Conservation (phyloP, 2,113 vertebrate species). For the Hemiprocne comata region DNA sequence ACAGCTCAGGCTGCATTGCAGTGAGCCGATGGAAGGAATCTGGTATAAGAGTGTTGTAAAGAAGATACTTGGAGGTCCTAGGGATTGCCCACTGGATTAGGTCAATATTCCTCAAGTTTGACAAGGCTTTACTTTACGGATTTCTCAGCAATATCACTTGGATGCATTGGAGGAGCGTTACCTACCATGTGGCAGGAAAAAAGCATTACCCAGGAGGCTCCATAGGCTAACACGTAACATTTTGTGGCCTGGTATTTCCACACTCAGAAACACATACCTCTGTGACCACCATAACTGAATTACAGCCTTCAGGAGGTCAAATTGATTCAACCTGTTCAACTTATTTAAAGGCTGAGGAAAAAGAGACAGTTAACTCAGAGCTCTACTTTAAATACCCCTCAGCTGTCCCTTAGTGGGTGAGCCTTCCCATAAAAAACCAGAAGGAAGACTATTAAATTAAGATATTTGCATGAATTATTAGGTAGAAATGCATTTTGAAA, state of each 20-base stretch:
- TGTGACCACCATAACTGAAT: neutral
- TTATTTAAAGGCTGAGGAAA: neutral
- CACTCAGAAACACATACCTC: neutral
- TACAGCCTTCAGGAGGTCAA: neutral
- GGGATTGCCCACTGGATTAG: neutral
- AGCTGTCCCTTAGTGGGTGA: neutral
- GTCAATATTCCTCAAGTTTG: neutral
- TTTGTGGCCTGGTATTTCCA: neutral
- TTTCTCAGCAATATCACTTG: neutral
- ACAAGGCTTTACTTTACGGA: neutral
- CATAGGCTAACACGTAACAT: neutral
- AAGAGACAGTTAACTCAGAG: neutral
- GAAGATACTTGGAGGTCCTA: neutral
- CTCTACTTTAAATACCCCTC: neutral
- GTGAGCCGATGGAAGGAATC: neutral
- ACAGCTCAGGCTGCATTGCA: neutral
- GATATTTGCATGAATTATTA: neutral
- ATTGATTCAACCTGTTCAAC: neutral
- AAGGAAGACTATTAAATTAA: neutral
- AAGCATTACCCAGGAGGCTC: neutral
- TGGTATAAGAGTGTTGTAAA: neutral
- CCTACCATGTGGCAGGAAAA: neutral
- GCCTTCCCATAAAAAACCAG: neutral
- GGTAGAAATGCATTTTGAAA: neutral
- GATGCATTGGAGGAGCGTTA: neutral